phyloP scores from a whole-genome alignment of 2,888 invertebrate species.

The Acanthopleura granulata region DNA sequence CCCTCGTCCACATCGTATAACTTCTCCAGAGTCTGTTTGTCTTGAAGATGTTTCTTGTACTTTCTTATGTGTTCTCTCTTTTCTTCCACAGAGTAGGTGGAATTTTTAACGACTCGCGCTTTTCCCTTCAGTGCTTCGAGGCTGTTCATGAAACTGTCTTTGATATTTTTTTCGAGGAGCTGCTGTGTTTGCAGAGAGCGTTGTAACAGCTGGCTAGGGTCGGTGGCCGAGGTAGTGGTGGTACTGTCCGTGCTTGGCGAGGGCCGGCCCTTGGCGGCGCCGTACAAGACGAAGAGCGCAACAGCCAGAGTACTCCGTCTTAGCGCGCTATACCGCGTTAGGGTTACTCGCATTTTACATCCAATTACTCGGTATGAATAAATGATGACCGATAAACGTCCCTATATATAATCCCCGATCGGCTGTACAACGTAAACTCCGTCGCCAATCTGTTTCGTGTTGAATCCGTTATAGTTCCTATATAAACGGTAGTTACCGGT shows the following conservation, averaged over 20 bases:
- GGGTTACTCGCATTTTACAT: too few species aligned
- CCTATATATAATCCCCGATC: too few species aligned
- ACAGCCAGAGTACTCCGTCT: background rate
- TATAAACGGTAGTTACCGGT: too few species aligned
- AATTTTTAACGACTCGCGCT: slow-evolving; percentile 29
- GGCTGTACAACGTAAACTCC: too few species aligned
- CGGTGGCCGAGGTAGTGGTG: too few species aligned
- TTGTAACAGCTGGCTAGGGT: too few species aligned
- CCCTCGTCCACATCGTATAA: background rate
- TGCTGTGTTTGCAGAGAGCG: background rate
- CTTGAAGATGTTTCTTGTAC: slow-evolving; percentile 33
- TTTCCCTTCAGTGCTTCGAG: background rate
- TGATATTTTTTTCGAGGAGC: background rate
- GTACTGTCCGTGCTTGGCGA: too few species aligned
- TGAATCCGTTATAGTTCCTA: too few species aligned
- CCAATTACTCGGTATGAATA: too few species aligned
- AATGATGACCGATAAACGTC: too few species aligned
- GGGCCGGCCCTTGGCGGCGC: background rate
- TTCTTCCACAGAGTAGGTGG: slow-evolving; percentile 33
- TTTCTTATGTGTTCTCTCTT: slow-evolving; percentile 29
- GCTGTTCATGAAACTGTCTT: background rate
- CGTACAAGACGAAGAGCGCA: background rate
- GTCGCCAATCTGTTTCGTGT: too few species aligned
- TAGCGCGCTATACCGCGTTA: too few species aligned
- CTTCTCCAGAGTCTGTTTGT: background rate